Conservation (phyloP, 2,888 invertebrate genomes). For the Lissocephala sabroskyi region DNA sequence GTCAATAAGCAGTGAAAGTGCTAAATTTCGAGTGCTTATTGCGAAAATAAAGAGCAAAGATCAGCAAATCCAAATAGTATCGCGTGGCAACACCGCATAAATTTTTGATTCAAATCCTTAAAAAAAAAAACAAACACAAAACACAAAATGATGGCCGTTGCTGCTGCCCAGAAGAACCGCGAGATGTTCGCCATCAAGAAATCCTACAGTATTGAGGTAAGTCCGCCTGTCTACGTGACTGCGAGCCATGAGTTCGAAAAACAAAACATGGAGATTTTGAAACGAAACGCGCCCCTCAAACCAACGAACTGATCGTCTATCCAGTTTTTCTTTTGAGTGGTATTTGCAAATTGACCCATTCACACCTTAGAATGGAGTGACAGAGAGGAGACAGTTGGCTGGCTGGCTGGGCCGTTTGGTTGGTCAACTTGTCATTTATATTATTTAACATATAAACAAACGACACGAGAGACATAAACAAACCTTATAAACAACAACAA, state of each 20-base stretch:
- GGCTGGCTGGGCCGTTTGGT: no score
- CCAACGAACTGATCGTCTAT: no score
- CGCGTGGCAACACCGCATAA: constrained; percentile 53
- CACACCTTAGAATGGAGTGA: constrained; percentile 29
- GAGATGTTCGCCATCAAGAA: constrained; percentile 98
- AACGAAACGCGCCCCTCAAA: no score
- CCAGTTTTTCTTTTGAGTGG: no score
- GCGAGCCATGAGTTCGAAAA: neutral
- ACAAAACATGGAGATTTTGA: no score
- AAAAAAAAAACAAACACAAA: constrained; percentile 41
- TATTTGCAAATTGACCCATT: no score
- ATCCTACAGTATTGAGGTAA: constrained; percentile 97
- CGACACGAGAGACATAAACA: no score
- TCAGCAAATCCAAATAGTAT: constrained; percentile 52
- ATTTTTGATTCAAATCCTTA: constrained; percentile 49
- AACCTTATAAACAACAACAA: constrained; percentile 15
- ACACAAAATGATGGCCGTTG: constrained; percentile 85
- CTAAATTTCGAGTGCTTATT: constrained; percentile 67
- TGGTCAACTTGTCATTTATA: no score
- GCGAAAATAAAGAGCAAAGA: constrained; percentile 6
- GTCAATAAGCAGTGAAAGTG: constrained; percentile 70
- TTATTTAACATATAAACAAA: no score
- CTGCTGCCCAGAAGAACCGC: constrained; percentile 93
- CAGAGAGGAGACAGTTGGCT: no score
- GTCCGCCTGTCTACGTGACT: constrained; percentile 62